A percentile compares a stretch with the other conserved stretches of the same genome.
Conservation (phyloP, 2,797 vertebrate genomes). For the Phataginus tricuspis region DNA sequence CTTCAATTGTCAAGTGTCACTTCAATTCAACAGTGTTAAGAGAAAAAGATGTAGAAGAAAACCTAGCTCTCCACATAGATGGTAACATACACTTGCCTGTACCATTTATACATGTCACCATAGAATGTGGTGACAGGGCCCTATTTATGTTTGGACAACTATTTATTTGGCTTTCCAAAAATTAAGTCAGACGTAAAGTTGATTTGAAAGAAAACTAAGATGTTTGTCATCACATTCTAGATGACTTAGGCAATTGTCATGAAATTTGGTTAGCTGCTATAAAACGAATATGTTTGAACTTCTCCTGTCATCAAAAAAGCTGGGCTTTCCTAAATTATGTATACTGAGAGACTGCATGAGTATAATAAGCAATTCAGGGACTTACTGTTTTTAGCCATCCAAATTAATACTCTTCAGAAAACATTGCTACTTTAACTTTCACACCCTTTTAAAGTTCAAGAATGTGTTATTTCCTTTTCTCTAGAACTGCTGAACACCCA, state of each 20-base stretch:
- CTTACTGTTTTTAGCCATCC: neutral
- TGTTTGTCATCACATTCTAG: neutral
- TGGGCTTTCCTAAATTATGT: neutral
- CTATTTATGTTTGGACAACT: conserved; percentile 3
- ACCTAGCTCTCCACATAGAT: neutral
- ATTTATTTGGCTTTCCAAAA: neutral
- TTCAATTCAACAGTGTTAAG: neutral
- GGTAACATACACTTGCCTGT: neutral
- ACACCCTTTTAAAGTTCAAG: conserved; percentile 7
- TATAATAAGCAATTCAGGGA: neutral
- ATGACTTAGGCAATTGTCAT: neutral
- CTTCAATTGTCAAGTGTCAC: too few relatives aligned
- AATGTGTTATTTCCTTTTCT: neutral
- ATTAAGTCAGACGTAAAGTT: neutral
- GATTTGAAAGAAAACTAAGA: conserved; percentile 8
- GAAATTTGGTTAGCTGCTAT: neutral
- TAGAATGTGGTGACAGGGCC: neutral
- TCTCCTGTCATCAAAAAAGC: neutral
- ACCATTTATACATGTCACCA: neutral
- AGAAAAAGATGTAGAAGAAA: neutral
- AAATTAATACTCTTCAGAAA: conserved; percentile 17
- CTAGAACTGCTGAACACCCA: neutral
- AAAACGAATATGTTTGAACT: neutral
- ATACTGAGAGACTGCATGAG: neutral
- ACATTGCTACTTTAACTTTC: neutral